Conservation (phyloP, 2,797 vertebrate species). For the Melanotaenia pygmaea region DNA sequence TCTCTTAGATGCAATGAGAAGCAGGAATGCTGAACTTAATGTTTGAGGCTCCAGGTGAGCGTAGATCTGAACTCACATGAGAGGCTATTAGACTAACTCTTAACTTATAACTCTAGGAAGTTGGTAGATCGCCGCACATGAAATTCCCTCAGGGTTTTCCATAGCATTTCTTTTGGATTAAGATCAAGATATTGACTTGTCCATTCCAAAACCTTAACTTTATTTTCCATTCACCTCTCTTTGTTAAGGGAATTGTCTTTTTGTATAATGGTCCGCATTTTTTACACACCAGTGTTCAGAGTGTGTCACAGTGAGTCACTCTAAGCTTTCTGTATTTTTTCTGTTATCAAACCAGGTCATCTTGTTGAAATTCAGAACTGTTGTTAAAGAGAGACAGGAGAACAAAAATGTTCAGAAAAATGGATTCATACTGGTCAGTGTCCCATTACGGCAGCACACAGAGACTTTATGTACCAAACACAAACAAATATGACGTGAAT, state of each 20-base stretch:
- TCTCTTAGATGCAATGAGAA: neutral
- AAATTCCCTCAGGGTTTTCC: neutral
- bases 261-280: neutral
- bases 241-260: neutral
- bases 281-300: neutral
- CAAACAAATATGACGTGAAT: neutral
- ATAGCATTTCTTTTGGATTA: neutral
- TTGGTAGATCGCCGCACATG: neutral
- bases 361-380: conserved; percentile 18
- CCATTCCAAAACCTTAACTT: neutral
- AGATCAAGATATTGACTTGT: neutral
- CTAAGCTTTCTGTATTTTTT: neutral
- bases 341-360: conserved; percentile 30
- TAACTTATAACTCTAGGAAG: neutral
- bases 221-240: neutral
- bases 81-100: neutral
- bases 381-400: conserved; percentile 2
- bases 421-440: conserved; percentile 21
- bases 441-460: conserved; percentile 8
- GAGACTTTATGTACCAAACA: neutral
- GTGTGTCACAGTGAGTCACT: neutral
- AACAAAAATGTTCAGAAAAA: conserved; percentile 18
- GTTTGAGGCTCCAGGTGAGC: neutral
- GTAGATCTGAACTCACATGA: neutral
- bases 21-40: neutral